Evolutionary conservation across 2,888 invertebrate species (phyloP), one percentile per base, ranked within the genome.

Genomic region (Rotaria sp.): DNA sequence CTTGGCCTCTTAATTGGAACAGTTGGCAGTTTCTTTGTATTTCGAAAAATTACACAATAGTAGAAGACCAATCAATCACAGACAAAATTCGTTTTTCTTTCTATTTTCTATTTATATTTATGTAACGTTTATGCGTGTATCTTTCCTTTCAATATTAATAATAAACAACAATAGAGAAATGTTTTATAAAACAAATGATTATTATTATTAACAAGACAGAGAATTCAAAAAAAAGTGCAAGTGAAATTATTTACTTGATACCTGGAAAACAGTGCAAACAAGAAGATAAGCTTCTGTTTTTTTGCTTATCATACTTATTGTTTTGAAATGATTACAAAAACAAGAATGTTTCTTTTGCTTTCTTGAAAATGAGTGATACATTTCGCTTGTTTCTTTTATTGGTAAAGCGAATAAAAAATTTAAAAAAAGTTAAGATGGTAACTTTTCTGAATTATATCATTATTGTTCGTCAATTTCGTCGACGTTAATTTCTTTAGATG

Each of bases 111-210:
- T 21, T 67, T 30, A 1, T 15, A 4, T 35, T 18, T 35, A 35
- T 35, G 18, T 38, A 35, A 67, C 8, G 21, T 67, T 7, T 67
- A 38, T 35, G 13, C 30, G 21, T 26, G 18, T 35, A 0, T 67
- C 3, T 67, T 35, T 67, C 13, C 5, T 30, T 18, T 67, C 35
- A 35, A 30, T 30, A 59, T 59, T 59, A 15, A 30, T 59, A 59
- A 67, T 67, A 67, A 67, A 67, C 59, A 67, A 67, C 26, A 67
- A 21, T 67, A 67, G 67, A 67, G 35, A 67, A 67, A 18, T 67
- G 67, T 67, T 67, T 67, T 15, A 67, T 67, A 35, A 21, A 35
- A 35, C 21, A 0, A 38, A 35, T 67, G 3, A 35, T 35, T 59
- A 26, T 26, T 4, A 67, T n/a, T 21, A 35, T 30, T 5, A 67